These are phyloP conservation scores for Neomorphus geoffroyi DNA, from an alignment of 2,797 vertebrate species.

Conservation along the genomic window DNA sequence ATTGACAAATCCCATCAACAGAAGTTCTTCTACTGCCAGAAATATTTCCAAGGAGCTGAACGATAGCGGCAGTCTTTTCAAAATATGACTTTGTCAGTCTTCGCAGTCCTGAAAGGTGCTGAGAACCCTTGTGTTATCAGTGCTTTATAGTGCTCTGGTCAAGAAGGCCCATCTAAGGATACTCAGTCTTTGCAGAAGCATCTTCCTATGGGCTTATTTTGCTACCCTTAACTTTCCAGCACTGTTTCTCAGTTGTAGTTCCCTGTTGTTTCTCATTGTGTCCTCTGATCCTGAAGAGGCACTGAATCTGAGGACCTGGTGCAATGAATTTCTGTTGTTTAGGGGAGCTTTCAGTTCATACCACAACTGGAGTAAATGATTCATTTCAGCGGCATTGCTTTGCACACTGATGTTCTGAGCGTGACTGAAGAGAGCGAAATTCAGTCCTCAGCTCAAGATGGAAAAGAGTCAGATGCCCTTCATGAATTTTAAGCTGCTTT, in stretches of 20 bases:
- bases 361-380: not conserved
- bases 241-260: not conserved
- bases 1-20: not conserved
- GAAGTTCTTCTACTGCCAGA: not conserved
- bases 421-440: not conserved
- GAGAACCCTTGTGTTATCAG: not conserved
- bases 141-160: fast-evolving
- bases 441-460: conserved; percentile 1
- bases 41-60: not conserved
- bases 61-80: not conserved
- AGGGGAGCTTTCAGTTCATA: not conserved
- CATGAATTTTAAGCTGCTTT: conserved; percentile 48
- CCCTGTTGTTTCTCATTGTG: not conserved
- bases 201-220: not conserved
- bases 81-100: not conserved
- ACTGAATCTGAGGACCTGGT: not conserved
- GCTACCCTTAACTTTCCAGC: not conserved
- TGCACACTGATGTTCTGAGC: not conserved
- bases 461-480: conserved; percentile 15
- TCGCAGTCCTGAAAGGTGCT: not conserved
- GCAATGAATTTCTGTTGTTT: not conserved
- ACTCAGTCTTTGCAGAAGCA: not conserved
- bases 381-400: not conserved
- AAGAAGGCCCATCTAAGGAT: not conserved
- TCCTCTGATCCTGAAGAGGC: not conserved